Conservation (phyloP, 1,140 invertebrate genomes). For the Bombus cullumanus region DNA sequence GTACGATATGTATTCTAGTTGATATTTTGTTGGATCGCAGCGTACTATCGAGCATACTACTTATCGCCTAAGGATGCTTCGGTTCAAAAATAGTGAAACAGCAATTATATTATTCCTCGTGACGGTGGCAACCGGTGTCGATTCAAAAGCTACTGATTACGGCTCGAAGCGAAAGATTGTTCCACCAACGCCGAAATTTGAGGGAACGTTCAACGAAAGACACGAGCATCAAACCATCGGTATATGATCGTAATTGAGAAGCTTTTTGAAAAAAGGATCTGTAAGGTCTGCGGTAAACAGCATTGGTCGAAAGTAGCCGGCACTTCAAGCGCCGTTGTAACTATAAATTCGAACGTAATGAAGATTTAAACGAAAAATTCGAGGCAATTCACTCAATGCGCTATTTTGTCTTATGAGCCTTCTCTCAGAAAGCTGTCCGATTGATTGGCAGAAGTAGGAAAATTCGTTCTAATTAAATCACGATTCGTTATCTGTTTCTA, state of each 20-base stretch:
- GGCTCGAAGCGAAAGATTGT: conserved; percentile 10
- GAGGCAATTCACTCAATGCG: neutral
- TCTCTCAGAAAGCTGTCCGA: neutral
- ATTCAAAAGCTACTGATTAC: conserved; percentile 24
- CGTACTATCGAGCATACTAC: neutral
- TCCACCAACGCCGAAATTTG: conserved; percentile 62
- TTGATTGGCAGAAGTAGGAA: too few species aligned
- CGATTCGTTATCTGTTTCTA: neutral
- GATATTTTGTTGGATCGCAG: neutral
- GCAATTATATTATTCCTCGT: neutral
- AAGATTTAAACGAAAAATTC: neutral
- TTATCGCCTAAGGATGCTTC: neutral
- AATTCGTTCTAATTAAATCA: neutral
- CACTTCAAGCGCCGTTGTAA: too few species aligned
- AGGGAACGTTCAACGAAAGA: conserved; percentile 50
- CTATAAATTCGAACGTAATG: neutral
- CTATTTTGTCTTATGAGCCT: neutral
- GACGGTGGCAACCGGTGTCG: neutral
- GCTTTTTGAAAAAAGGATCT: neutral
- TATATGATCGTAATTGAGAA: conserved; percentile 35
- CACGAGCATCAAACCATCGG: conserved; percentile 62
- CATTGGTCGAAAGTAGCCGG: too few species aligned
- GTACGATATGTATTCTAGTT: neutral
- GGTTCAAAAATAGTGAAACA: neutral
- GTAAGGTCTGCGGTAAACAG: neutral